These are phyloP conservation scores for Xenotilapia caudafasciata DNA, from an alignment of 2,113 vertebrate species.

Conservation along the genomic window DNA sequence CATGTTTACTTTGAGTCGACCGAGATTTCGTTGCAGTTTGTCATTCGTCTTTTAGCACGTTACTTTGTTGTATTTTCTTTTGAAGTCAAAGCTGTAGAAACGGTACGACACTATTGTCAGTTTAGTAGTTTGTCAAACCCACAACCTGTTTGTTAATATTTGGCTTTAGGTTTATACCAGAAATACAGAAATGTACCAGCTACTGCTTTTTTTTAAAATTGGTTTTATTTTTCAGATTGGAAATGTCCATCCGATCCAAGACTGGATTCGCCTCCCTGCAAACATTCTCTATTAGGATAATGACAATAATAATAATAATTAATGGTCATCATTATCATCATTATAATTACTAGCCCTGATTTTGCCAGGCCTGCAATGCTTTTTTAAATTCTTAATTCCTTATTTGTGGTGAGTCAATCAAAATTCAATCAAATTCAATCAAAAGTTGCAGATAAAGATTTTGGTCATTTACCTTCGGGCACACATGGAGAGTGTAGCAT, in stretches of 20 bases:
- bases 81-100: background rate
- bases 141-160: background rate
- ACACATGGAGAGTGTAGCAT: background rate
- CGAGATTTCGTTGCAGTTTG: background rate
- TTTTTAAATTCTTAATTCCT: background rate
- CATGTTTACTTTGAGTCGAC: slow-evolving; percentile 11
- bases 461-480: background rate
- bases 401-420: background rate
- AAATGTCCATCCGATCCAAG: background rate
- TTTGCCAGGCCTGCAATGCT: background rate
- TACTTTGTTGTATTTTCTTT: background rate
- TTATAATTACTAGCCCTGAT: background rate
- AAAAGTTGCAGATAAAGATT: background rate
- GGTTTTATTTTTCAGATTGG: background rate
- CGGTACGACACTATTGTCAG: background rate
- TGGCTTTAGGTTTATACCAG: background rate
- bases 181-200: background rate
- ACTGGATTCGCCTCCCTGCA: background rate
- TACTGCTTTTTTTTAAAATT: background rate
- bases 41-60: background rate
- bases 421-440: background rate
- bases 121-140: background rate
- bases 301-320: background rate
- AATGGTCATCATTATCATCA: background rate
- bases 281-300: background rate